A percentile compares a stretch with the other conserved stretches of the same genome.
Evolutionary conservation across 2,113 vertebrate species (phyloP).

Genomic region (Bubo scandiacus): DNA sequence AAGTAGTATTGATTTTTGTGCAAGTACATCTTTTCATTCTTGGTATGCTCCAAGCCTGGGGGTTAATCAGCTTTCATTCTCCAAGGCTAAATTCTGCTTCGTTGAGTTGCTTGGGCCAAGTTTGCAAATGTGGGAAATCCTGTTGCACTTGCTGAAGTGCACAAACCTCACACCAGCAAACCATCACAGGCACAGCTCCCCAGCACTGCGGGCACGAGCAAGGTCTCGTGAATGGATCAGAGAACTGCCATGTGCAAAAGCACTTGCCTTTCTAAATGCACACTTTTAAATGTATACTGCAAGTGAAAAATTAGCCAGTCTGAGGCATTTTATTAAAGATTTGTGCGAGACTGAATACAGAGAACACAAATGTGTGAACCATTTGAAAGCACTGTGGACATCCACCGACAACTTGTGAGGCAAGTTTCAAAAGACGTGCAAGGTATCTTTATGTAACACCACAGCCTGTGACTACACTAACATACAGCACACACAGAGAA

Average conservation of each 20-base stretch:
- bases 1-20: constrained; percentile 8
- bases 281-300: rapidly evolving
- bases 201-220: neutral
- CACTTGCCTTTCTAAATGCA: neutral
- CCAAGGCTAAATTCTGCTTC: neutral
- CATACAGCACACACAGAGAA: neutral
- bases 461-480: neutral
- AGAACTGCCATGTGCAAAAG: neutral
- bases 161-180: neutral
- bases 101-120: neutral
- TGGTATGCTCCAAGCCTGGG: neutral
- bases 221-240: rapidly evolving
- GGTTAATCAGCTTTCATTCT: neutral
- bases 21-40: neutral
- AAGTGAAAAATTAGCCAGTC: neutral
- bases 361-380: neutral
- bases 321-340: neutral
- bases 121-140: neutral
- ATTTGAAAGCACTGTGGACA: neutral
- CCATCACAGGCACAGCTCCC: neutral
- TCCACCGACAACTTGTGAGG: constrained; percentile 27
- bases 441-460: neutral
- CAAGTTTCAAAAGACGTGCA: neutral
- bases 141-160: neutral
- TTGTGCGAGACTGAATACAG: neutral